These are phyloP conservation scores for Asobara japonica DNA, from an alignment of 1,140 invertebrate genomes.

Conservation along the genomic window DNA sequence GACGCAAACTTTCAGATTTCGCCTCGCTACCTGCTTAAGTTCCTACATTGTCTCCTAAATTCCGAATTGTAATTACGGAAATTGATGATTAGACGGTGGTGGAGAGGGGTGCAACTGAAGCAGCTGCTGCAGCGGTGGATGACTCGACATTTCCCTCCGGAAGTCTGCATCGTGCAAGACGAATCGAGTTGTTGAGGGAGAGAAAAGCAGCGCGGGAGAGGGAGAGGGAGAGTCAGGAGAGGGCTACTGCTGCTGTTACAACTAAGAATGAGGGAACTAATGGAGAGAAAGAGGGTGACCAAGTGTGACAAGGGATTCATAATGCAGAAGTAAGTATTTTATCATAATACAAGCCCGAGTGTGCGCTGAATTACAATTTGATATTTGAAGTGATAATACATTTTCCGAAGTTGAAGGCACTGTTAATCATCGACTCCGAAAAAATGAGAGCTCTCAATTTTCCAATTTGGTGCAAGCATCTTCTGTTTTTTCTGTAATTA, in stretches of 20 bases:
- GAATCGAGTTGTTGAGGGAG: slow-evolving; percentile 49
- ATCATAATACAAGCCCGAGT: too few species aligned
- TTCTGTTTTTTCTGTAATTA: too few species aligned
- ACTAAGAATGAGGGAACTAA: slow-evolving; percentile 15
- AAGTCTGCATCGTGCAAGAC: slow-evolving; percentile 49
- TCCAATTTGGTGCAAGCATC: too few species aligned
- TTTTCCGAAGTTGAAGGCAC: too few species aligned
- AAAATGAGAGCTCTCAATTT: too few species aligned
- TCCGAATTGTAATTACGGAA: not conserved
- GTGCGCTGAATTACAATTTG: too few species aligned
- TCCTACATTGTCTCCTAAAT: not conserved
- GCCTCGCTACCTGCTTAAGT: not conserved
- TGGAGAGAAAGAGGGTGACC: slow-evolving; percentile 16
- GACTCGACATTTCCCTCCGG: slow-evolving; percentile 55
- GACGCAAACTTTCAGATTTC: not conserved
- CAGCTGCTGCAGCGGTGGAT: slow-evolving; percentile 53
- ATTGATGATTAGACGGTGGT: slow-evolving; percentile 44
- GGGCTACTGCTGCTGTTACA: not conserved
- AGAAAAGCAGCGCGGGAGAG: slow-evolving; percentile 47
- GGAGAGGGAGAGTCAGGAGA: slow-evolving; percentile 36
- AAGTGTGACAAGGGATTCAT: slow-evolving; percentile 21
- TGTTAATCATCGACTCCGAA: too few species aligned
- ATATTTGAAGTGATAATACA: too few species aligned
- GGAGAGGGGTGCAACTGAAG: slow-evolving; percentile 52
- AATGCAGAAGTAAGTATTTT: slow-evolving; percentile 14